Evolutionary conservation across 2,888 invertebrate species (phyloP), one percentile per base, ranked within the genome.

Genomic region (Galerucella calmariensis): DNA sequence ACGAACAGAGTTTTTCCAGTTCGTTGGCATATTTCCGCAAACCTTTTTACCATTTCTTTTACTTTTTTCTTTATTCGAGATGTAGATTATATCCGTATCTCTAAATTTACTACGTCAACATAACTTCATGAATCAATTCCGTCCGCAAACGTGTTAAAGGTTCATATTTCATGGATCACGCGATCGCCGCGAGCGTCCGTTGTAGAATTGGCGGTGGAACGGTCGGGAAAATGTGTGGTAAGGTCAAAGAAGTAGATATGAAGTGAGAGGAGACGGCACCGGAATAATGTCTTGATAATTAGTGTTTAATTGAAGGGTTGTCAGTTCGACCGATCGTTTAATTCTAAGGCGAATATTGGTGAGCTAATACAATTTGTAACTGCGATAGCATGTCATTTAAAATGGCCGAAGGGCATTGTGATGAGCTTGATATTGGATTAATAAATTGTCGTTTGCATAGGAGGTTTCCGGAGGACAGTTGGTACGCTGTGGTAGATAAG

Each of bases 201-300:
- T 73, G 69, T 72, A 72, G 73, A 75, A 75, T 75, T 73, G 72
- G 69, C 61, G 75, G 63, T 68, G 62, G 63, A 69, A 71, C 74
- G 73, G 35, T 41, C 75, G 74, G 78, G 70, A 71, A 72, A 72
- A 66, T 67, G 66, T 58, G 58, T 56, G 59, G 66, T 56, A 41
- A 41, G 66, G 35, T 27, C 14, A 51, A 51, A 41, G 59, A 59
- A 59, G 44, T 53, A 72, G 20, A 24, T 48, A 5, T 65, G 48
- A 59, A 62, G 27, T 14, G 58, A 56, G 63, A 71, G 61, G 27
- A 53, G 44, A 67, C 48, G 56, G 65, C 24, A 66, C 59, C 73
- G 75, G 78, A 75, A 78, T 78, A 80, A 79, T 77, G 77, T 77
- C 78, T 76, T 78, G 79, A 76, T 81, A 81, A 81, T 79, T 80